Evolutionary conservation across 2,797 vertebrate species (phyloP), one percentile per base, ranked within the genome.

Genomic region (Iguana delicatissima): DNA sequence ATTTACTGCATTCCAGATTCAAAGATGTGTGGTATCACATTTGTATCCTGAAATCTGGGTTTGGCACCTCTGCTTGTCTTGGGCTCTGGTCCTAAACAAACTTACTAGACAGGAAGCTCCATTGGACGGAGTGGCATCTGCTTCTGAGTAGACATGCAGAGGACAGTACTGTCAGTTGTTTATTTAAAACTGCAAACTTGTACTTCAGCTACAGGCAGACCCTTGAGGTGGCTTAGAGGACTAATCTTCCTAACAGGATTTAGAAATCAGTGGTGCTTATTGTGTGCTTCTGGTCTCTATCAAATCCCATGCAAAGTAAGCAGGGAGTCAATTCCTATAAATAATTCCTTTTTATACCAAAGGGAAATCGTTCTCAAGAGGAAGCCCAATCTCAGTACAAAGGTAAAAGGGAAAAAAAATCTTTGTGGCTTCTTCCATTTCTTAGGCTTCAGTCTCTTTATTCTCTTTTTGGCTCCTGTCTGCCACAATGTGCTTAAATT

Each of bases 391-490:
- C 57, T 84, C 20, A 86, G 32, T 85, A 74, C 77, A 86, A 86
- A 90, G 80, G 85, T 24, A 59, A 38, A 16, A 20, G 24, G 52
- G 52, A 14, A 16, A 26, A 38, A 24, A 6, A 55, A 84, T 84
- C 35, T 87, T n/a, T 83, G 46, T 55, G 57, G 80, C 59, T 57
- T 6, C 46, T 72, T 80, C 32, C 24, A 7, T 26, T 32, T 67
- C 62, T 80, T 55, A 57, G n/a, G 20, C 46, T 57, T 90, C 52
- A 64, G 67, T 0, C 7, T 38, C 59, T 74, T 67, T 1, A n/a
- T 62, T 29, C 46, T 6, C 0, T 20, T 18, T 18, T 52, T 16
- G 0, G 18, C 10, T 38, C n/a, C 24, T 0, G 0, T 0, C 0
- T 26, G 88, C 32, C 52, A 46, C 67, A 86, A 77, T 0, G 1